phyloP scores from a whole-genome alignment of 53 echinoderm and acorn worm species.

The Apostichopus leukothele region DNA sequence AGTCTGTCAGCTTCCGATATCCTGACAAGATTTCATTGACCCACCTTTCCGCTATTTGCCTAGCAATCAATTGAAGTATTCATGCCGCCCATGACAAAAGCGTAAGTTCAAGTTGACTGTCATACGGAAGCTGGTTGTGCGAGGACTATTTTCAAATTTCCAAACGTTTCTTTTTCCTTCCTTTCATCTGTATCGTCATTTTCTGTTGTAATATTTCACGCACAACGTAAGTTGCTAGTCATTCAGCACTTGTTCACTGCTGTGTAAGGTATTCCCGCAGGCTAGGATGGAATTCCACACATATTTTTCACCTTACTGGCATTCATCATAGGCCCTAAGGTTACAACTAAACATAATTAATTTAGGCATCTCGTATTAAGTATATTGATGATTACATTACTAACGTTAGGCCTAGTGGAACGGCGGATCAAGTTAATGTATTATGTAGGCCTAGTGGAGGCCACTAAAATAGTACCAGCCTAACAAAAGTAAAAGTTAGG shows the following conservation, averaged over 20 bases:
- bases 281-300: constrained; percentile 40
- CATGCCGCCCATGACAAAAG: constrained; percentile 50
- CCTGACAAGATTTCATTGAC: neutral
- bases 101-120: constrained; percentile 46
- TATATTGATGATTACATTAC: too few relatives aligned
- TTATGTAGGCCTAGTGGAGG: too few relatives aligned
- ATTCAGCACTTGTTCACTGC: constrained; percentile 3
- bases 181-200: neutral
- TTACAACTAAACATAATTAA: neutral
- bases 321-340: neutral
- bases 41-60: constrained; percentile 45
- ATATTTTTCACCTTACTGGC: constrained; percentile 22
- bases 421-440: too few relatives aligned
- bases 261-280: constrained; percentile 47
- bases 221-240: neutral
- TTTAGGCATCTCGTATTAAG: too few relatives aligned
- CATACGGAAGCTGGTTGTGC: neutral
- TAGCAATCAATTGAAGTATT: constrained; percentile 44
- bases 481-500: too few relatives aligned
- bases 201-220: neutral
- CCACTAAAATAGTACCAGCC: too few relatives aligned
- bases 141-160: neutral
- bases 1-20: neutral
- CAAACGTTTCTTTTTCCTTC: neutral
- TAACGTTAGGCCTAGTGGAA: too few relatives aligned